Base-by-base conservation (phyloP, 2,888 invertebrate genomes). In the Cephus rjabovi region DNA sequence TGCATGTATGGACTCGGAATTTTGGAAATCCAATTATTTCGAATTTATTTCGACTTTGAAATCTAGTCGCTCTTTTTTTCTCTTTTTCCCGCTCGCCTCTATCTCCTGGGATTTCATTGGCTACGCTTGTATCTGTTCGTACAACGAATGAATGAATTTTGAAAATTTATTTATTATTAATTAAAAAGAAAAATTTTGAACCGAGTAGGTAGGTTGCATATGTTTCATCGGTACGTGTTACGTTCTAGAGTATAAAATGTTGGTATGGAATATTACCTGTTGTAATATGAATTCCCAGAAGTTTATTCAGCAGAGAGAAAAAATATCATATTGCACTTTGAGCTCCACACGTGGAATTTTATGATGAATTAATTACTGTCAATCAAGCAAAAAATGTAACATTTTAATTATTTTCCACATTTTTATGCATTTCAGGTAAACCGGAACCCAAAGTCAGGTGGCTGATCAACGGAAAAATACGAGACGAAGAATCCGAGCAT, bases 391-490 rank as follows among this genome's bases (percentile, higher is more conserved):
- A 68, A 73, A 31, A 76, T 33, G 70, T 15, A 3, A 2, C 35
- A 0, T 9, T 2, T 9, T 56, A 56, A 23, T 23, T 23, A 9
- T 56, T 56, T 9, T 56, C 1, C 23, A 56, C 9, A 9, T 56
- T 56, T 56, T 56, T 56, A 9, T 56, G 56, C 77, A 79, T 89
- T 87, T 2, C 91, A 96, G 96, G 96, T 86, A 95, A 95, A 76
- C 97, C 97, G 2, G 95, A 96, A 90, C 97, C 97, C 1, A 94
- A 94, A 78, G 97, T 97, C 35, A 95, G 95, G 82, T 97, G 97
- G 97, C 93, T 96, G 79, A 95, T 97, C 76, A 96, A 97, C 91
- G 96, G 96, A 40, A 84, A 79, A 30, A 93, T 95, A 76, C 93
- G 95, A 76, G 97, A 97, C 91, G 96, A 96, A 88, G 95, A 96